Conservation (phyloP, 2,797 vertebrate species). For the Eidolon dupreanum region DNA sequence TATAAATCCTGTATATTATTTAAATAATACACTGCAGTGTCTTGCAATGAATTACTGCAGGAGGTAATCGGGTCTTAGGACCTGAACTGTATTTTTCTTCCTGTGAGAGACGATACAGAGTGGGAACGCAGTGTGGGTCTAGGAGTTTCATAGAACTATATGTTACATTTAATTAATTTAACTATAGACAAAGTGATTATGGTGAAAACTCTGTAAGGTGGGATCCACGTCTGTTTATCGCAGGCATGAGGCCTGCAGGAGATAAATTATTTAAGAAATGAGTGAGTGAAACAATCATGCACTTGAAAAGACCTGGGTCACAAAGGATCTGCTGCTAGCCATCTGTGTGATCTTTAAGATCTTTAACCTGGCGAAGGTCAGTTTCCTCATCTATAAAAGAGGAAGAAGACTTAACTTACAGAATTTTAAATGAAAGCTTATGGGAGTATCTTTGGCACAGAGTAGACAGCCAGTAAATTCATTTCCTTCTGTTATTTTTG, state of each 20-base stretch:
- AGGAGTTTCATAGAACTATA: neutral
- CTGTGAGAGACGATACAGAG: neutral
- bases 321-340: neutral
- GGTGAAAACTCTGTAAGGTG: neutral
- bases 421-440: conserved; percentile 6
- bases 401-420: neutral
- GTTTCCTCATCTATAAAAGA: conserved; percentile 14
- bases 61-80: neutral
- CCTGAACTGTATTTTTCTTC: neutral
- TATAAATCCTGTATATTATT: neutral
- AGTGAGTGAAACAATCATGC: neutral
- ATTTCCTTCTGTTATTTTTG: neutral
- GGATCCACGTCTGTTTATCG: neutral
- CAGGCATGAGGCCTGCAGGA: neutral
- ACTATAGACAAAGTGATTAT: neutral
- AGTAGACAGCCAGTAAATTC: neutral
- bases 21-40: neutral
- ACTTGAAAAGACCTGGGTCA: neutral
- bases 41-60: conserved; percentile 36
- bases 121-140: neutral
- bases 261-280: neutral
- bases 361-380: neutral
- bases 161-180: conserved; percentile 19
- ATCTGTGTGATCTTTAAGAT: neutral
- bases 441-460: conserved; percentile 2